Percentiles rank a stretch among this genome's conserved stretches.
Conservation (phyloP, 2,113 vertebrate species). For the Chaetops frenatus region DNA sequence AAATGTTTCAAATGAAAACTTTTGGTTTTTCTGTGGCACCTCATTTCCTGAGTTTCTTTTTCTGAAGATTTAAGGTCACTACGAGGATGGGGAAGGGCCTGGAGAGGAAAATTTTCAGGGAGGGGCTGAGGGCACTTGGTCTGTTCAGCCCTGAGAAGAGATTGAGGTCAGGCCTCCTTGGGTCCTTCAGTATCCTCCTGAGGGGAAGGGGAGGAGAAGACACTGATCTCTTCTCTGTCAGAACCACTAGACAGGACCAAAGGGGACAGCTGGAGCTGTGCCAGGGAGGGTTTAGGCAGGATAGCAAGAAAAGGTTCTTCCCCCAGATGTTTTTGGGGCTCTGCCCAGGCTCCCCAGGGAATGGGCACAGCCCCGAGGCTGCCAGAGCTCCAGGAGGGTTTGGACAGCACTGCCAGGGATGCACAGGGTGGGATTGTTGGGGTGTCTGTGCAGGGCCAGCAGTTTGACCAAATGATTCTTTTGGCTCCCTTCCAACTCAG, state of each 20-base stretch:
- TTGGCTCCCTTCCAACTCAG: background rate
- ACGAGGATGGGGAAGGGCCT: background rate
- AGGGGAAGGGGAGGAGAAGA: background rate
- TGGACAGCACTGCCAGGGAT: fast-evolving
- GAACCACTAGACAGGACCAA: too few relatives aligned
- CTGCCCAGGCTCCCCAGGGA: background rate
- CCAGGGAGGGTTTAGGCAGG: fast-evolving
- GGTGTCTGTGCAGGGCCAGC: background rate
- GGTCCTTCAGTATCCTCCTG: background rate
- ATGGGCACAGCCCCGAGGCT: background rate
- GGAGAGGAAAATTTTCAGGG: background rate
- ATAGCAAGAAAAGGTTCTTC: fast-evolving
- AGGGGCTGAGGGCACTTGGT: background rate
- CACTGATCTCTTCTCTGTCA: background rate
- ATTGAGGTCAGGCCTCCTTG: background rate
- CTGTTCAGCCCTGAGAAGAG: background rate
- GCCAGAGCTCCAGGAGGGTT: background rate
- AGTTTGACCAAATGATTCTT: fast-evolving
- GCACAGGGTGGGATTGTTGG: background rate
- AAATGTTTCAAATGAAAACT: background rate
- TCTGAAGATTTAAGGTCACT: background rate
- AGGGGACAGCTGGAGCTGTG: background rate
- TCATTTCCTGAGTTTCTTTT: background rate
- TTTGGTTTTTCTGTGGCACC: background rate
- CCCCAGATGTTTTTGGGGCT: background rate